Base-by-base conservation (phyloP, 2,888 invertebrate species). In the Hetaerina titia region DNA sequence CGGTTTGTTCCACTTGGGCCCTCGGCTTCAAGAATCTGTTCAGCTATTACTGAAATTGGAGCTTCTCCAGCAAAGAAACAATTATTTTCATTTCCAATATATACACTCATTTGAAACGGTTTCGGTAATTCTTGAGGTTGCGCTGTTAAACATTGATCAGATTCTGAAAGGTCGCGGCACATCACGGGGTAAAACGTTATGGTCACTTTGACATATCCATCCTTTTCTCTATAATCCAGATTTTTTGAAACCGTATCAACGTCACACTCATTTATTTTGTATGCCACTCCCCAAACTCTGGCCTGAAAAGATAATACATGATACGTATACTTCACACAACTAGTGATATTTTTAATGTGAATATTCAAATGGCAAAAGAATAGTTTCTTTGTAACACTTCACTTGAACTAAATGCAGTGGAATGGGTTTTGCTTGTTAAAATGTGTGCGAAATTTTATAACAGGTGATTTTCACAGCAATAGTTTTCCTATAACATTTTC, bases 1-100 rank as follows among this genome's bases (percentile, higher is more conserved):
- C 98, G 98, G 96, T 99, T 99, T 0, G 98, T 96, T 0, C 99
- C 99, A 96, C 99, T 99, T 0, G 98, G 98, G 0, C 99, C 99
- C 31, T 97, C 97, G 22, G 98, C 97, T 45, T 97, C 97, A 57
- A 98, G 97, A 69, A 99, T 98, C 97, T 99, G 98, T 74, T 97
- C 97, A 0, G 99, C 99, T 96, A 99, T 98, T 8, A 13, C 97
- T 95, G 98, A 97, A 95, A 98, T 96, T 96, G 98, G 97, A n/a
- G 98, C 98, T 95, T 98, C 97, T 4, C 98, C 99, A 96, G 98
- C 97, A 97, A 97, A 99, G 96, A 98, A 98, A 94, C 98, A 98
- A 97, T 99, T 99, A 95, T 98, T 97, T 95, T 98, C 97, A 64
- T 98, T 98, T 0, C 98, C 99, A 95, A 99, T 98, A 96, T 99